Evolutionary conservation across 2,113 vertebrate species (phyloP).

Genomic region (Oncorhynchus keta): DNA sequence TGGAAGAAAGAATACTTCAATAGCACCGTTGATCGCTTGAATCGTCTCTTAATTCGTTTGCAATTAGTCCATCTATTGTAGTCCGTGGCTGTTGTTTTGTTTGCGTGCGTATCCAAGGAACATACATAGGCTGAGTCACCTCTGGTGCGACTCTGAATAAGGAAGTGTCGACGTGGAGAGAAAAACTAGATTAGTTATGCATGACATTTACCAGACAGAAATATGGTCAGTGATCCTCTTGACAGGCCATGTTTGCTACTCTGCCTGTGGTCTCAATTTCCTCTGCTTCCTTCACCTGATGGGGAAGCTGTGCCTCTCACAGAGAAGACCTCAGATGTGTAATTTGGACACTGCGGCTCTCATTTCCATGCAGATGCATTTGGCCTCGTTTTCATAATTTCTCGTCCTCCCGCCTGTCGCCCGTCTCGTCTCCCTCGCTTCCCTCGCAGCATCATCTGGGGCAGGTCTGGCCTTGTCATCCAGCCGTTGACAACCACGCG

Average conservation of each 20-base stretch:
- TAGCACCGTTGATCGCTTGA: conserved; percentile 3
- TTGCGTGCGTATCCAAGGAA: no score
- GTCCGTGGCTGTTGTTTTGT: background rate
- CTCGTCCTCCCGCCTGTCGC: background rate
- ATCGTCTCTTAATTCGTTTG: conserved; percentile 4
- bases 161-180: conserved; percentile 5
- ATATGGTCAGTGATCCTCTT: conserved; percentile 1
- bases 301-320: background rate
- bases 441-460: conserved; percentile 33
- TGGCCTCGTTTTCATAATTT: background rate
- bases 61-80: conserved; percentile 13
- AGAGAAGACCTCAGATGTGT: background rate
- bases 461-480: no score
- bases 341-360: background rate
- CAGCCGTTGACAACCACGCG: conserved; percentile 40
- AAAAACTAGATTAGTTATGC: conserved; percentile 18
- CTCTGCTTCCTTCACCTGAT: background rate
- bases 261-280: background rate
- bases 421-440: background rate
- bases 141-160: conserved; percentile 17
- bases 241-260: conserved; percentile 1
- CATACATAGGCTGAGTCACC: conserved; percentile 5
- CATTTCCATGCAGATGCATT: background rate
- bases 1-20: background rate
- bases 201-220: conserved; percentile 30